Evolutionary conservation across 2,888 invertebrate species (phyloP).

Genomic region (Caenorhabditis sp.): DNA sequence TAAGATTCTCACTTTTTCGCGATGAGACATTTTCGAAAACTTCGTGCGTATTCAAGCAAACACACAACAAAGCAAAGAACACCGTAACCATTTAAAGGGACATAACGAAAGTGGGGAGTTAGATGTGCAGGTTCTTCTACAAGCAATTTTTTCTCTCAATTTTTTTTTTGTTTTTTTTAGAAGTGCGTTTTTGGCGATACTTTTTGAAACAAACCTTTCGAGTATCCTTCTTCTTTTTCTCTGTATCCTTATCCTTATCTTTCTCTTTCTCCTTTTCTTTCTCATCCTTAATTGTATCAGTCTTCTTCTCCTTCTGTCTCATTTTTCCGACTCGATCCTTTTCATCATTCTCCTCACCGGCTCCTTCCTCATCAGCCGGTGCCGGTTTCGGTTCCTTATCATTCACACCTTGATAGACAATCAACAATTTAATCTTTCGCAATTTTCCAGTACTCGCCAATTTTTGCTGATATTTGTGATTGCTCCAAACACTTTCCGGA

Average conservation of each 20-base stretch:
- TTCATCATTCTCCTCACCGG: slow-evolving; percentile 4
- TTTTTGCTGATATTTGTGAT: slow-evolving; percentile 8
- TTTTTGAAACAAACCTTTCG: no score
- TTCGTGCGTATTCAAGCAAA: no score
- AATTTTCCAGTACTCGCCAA: not conserved
- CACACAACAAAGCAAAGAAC: no score
- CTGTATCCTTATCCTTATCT: not conserved
- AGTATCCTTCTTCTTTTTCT: not conserved
- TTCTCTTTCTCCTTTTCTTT: not conserved
- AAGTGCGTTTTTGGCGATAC: no score
- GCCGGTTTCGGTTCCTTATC: not conserved
- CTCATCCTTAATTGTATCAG: not conserved
- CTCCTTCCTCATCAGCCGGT: not conserved
- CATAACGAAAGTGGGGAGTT: no score
- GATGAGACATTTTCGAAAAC: no score
- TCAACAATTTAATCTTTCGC: not conserved
- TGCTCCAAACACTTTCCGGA: slow-evolving; percentile 11
- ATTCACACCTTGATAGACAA: slow-evolving; percentile 6
- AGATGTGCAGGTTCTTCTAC: no score
- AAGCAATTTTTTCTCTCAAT: no score
- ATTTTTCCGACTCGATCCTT: slow-evolving; percentile 6
- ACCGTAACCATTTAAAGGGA: no score
- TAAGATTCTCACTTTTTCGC: not conserved
- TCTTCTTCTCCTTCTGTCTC: not conserved
- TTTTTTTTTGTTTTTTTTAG: no score